Base-by-base conservation (phyloP, 2,888 invertebrate genomes). In the Mimas tiliae region DNA sequence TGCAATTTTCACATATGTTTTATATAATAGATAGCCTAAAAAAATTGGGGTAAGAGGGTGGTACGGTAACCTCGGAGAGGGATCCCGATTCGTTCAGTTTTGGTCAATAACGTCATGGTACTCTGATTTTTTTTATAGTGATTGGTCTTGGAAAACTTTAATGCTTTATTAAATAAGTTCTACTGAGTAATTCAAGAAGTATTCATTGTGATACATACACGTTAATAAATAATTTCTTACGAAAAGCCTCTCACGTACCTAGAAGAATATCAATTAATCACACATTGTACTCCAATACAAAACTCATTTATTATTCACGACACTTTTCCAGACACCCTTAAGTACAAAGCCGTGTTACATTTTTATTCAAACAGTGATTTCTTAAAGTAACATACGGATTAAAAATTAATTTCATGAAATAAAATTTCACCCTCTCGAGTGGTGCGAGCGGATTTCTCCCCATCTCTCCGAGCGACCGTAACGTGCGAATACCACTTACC, bases 401-500 rank as follows among this genome's bases (percentile, higher is more conserved):
- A 88, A 88, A 87, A 87, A 89, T 89, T 85, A 83, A 90, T 88
- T 82, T 81, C 78, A 71, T 71, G 81, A 80, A 82, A 90, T 90
- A 89, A 89, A 87, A 87, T 82, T 82, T 77, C 77, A 70, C 82
- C 80, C 80, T 69, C 72, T 67, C 68, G 80, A 84, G 80, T 80
- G 79, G 79, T 74, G 79, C 71, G 83, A 79, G 80, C 77, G 72
- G 81, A 85, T 82, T 86, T 81, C 81, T 79, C 78, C 74, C 78
- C 71, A 66, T 69, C 75, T 84, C 89, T 87, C 88, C 12, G 70
- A 82, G 84, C 87, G 90, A 78, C 85, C 89, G 84, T 92, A 90
- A 91, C 85, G 81, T 80, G 83, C 76, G 83, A 90, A 84, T 87
- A 85, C 89, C 91, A 90, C 91, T 93, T 93, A 92, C 90, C 88